Evolutionary conservation across 2,888 invertebrate genomes (phyloP), one percentile per base, ranked within the genome.

Genomic region (Mythimna pallens): DNA sequence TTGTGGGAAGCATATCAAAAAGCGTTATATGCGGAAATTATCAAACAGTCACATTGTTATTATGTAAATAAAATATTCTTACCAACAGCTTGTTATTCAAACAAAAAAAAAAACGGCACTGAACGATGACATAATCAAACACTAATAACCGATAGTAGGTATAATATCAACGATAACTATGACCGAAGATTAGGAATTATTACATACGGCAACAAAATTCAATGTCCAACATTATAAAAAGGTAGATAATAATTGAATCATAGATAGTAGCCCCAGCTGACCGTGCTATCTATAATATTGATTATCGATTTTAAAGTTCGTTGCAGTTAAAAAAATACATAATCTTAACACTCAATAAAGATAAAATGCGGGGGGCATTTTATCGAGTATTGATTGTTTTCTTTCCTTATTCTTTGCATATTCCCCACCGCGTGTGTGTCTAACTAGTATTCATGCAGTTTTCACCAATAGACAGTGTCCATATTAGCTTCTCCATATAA

Each of bases 91-190:
- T 47, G 9, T n/a, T 70, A 59, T 59, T n/a, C 5, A 77, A 36
- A 47, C 43, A 30, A 47, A 47, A 20, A 69, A 70, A 47, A 30
- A 77, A 70, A 30, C 3, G 10, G 25, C 36, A 71, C 59, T 70
- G 70, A 47, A 47, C 30, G 59, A 78, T 54, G 30, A 70, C 12
- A 43, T 36, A 54, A 77, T 59, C 30, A 30, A 59, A 52, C 8
- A n/a, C 25, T 20, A 69, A 58, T 76, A 73, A 25, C 50, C 1
- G 17, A 6, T 17, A 9, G 14, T 43, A 12, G 12, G 40, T 47
- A 17, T 47, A 47, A 17, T 59, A 43, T 52, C 69, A 74, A 54
- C 12, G 34, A 57, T 73, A 34, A 66, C 17, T n/a, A 40, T 20
- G 30, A 43, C 22, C 14, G 47, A 22, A 30, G 71, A 70, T 78